These are phyloP conservation scores for Macropus fuliginosus DNA, from an alignment of 2,797 vertebrate genomes.

Conservation along the genomic window DNA sequence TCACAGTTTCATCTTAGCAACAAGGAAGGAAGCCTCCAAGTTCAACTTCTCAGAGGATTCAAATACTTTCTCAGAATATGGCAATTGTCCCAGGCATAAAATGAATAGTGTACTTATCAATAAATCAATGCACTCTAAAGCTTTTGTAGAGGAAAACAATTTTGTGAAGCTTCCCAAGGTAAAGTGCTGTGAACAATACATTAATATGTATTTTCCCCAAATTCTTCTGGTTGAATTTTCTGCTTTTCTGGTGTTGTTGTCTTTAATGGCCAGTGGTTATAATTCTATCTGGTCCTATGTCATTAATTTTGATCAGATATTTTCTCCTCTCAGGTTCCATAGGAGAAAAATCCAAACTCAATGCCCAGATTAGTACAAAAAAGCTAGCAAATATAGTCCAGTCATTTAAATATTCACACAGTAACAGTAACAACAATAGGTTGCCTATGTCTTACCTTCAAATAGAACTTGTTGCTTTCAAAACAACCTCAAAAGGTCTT, in stretches of 20 bases:
- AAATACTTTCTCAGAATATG: constrained; percentile 58
- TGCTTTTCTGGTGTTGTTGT: neutral
- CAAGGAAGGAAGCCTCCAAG: constrained; percentile 15
- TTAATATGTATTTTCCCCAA: constrained; percentile 47
- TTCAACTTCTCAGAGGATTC: constrained; percentile 45
- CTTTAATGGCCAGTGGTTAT: neutral
- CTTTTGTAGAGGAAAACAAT: neutral
- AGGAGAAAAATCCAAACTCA: neutral
- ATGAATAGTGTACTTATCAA: constrained; percentile 30
- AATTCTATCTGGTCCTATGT: neutral
- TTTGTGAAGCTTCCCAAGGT: constrained; percentile 32
- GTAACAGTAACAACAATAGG: neutral
- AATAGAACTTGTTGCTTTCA: neutral
- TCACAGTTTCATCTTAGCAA: constrained; percentile 56
- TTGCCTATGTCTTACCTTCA: neutral
- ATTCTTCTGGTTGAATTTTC: neutral
- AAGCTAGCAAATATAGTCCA: neutral
- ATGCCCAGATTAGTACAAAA: neutral
- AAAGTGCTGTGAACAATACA: constrained; percentile 32
- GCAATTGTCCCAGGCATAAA: constrained; percentile 25
- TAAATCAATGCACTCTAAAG: constrained; percentile 45
- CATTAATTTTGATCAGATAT: constrained; percentile 4
- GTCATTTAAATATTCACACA: neutral
- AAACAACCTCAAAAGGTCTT: neutral
- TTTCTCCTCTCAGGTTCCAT: neutral